These are phyloP conservation scores for Boloria selene DNA, from an alignment of 2,888 invertebrate genomes.

Conservation along the genomic window DNA sequence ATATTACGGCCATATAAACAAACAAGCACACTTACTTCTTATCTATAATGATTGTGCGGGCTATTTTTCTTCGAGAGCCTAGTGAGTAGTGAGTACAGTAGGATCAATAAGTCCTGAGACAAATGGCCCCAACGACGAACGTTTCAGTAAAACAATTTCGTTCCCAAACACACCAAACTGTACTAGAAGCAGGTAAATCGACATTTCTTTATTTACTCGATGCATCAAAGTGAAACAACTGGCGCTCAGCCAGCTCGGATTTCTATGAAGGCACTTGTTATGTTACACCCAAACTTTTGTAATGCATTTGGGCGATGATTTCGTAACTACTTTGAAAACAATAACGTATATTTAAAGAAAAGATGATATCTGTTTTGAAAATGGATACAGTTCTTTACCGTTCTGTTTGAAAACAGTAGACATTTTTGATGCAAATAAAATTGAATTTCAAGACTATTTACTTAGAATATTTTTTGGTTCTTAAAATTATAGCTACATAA, in stretches of 20 bases:
- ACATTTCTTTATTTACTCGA: constrained; percentile 20
- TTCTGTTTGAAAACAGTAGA: too few relatives aligned
- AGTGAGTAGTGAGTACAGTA: background rate
- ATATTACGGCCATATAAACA: too few relatives aligned
- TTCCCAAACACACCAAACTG: background rate
- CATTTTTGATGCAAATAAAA: too few relatives aligned
- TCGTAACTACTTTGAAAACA: constrained; percentile 3
- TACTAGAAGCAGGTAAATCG: constrained; percentile 15
- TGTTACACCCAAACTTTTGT: constrained; percentile 11
- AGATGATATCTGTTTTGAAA: background rate
- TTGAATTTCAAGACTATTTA: too few relatives aligned
- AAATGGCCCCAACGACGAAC: constrained; percentile 4
- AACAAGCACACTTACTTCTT: too few relatives aligned
- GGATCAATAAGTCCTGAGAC: constrained; percentile 12
- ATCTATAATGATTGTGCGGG: too few relatives aligned
- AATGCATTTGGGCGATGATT: constrained; percentile 4
- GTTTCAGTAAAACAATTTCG: constrained; percentile 10
- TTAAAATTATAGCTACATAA: too few relatives aligned
- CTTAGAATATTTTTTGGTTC: too few relatives aligned
- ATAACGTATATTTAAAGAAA: constrained; percentile 4
- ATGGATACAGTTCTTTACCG: background rate
- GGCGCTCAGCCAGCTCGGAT: constrained; percentile 19
- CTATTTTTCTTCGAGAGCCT: too few relatives aligned
- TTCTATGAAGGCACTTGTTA: constrained; percentile 8
- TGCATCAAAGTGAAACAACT: constrained; percentile 13